phyloP scores from a whole-genome alignment of 1,140 invertebrate species.

The Drosophila mauritiana region DNA sequence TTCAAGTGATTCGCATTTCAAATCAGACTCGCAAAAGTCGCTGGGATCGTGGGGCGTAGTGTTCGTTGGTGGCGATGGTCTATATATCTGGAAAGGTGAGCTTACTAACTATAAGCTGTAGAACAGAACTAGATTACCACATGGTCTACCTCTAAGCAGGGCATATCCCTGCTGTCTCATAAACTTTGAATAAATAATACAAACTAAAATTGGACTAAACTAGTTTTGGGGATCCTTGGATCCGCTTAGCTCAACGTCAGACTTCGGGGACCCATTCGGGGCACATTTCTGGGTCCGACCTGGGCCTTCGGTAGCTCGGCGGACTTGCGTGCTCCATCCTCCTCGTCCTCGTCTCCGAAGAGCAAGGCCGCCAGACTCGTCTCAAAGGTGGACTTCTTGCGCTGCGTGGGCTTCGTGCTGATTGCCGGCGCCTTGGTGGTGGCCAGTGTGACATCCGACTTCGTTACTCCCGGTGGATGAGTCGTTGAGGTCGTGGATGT shows the following conservation, averaged over 20 bases:
- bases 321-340: constrained; percentile 63
- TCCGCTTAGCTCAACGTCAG: constrained; percentile 54
- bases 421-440: constrained; percentile 41
- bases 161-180: constrained; percentile 19
- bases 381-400: constrained; percentile 75
- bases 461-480: constrained; percentile 35
- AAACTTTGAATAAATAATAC: constrained; percentile 69
- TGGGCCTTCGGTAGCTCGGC: constrained; percentile 29
- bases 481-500: constrained; percentile 39
- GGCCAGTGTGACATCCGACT: constrained; percentile 12
- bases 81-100: constrained; percentile 25
- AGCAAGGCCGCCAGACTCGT: constrained; percentile 78
- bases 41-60: constrained; percentile 14
- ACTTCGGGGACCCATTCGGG: constrained; percentile 77
- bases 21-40: constrained; percentile 84
- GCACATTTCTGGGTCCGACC: constrained; percentile 64
- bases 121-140: constrained; percentile 63
- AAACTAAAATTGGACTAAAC: constrained; percentile 70
- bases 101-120: constrained; percentile 61
- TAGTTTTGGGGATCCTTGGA: constrained; percentile 15
- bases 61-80: constrained; percentile 45
- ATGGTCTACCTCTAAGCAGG: constrained; percentile 38
- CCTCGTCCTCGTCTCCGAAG: constrained; percentile 76
- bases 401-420: constrained; percentile 39
- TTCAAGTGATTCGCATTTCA: constrained; percentile 46